Conservation (phyloP, 2,888 invertebrate species). For the Rhaphigaster nebulosa region DNA sequence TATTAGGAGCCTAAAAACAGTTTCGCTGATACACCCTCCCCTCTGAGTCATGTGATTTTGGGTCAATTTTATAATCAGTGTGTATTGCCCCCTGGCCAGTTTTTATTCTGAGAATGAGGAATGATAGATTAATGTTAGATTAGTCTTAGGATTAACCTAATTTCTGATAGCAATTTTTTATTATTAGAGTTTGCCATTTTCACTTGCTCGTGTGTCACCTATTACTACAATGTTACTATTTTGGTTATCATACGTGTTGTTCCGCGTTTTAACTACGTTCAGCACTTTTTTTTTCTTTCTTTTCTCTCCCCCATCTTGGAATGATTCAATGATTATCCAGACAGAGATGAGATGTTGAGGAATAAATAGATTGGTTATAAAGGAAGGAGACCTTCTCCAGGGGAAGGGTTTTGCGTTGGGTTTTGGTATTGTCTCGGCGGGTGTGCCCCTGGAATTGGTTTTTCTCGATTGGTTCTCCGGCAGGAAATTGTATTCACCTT, state of each 20-base stretch:
- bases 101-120: no score
- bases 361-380: not conserved
- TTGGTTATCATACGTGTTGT: not conserved
- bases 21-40: no score
- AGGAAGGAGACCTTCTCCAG: not conserved
- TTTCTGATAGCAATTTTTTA: no score
- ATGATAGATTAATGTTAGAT: no score
- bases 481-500: constrained; percentile 60
- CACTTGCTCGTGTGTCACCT: no score
- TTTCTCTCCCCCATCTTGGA: not conserved
- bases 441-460: constrained; percentile 58
- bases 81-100: no score
- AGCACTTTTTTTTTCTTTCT: not conserved
- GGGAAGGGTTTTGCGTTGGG: not conserved
- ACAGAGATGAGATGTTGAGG: not conserved
- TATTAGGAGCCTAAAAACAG: no score
- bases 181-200: no score
- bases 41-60: no score
- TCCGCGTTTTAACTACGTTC: not conserved
- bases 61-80: no score
- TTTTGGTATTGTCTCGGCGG: constrained; percentile 33
- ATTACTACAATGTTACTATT: not conserved
- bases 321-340: not conserved
- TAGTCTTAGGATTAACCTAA: no score
- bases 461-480: constrained; percentile 56